A percentile compares a stretch with the other conserved stretches of the same genome.
These are phyloP conservation scores for Orycteropus afer DNA, from an alignment of 2,113 vertebrate species.

Conservation along the genomic window DNA sequence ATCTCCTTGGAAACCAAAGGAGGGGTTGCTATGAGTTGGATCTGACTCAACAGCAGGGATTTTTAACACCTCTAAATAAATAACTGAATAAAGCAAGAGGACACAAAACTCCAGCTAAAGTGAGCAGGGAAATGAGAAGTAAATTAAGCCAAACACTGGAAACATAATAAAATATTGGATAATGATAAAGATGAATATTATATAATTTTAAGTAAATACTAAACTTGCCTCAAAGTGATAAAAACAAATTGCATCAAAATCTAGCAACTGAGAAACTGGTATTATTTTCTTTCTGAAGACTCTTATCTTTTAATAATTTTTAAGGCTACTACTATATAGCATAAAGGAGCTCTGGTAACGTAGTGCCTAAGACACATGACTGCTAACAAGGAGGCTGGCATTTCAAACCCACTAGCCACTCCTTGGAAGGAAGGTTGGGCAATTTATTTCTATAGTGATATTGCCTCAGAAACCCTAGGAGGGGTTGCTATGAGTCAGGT, in stretches of 20 bases:
- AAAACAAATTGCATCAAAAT: not conserved
- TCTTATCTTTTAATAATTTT: not conserved
- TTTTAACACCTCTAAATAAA: not conserved
- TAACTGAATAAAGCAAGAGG: not conserved
- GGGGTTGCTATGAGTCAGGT: too few species aligned
- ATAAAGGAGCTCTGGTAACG: too few species aligned
- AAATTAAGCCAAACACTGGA: not conserved
- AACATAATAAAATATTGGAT: accelerated
- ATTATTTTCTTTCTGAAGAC: not conserved
- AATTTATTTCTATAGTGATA: too few species aligned
- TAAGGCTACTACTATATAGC: not conserved
- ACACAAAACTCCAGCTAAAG: not conserved
- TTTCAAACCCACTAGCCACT: too few species aligned
- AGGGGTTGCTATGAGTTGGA: too few species aligned
- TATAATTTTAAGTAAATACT: not conserved
- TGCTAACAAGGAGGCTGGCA: too few species aligned
- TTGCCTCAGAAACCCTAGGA: too few species aligned
- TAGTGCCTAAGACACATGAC: too few species aligned
- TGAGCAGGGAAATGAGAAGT: not conserved
- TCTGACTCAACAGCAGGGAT: too few species aligned
- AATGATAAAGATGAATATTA: not conserved
- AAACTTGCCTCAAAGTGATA: not conserved
- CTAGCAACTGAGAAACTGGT: not conserved
- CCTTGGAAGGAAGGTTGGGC: too few species aligned
- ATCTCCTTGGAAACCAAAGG: too few species aligned